A percentile compares a stretch with the other conserved stretches of the same genome.
Evolutionary conservation across 2,113 vertebrate genomes (phyloP).

Genomic region (Urocynchramus pylzowi): DNA sequence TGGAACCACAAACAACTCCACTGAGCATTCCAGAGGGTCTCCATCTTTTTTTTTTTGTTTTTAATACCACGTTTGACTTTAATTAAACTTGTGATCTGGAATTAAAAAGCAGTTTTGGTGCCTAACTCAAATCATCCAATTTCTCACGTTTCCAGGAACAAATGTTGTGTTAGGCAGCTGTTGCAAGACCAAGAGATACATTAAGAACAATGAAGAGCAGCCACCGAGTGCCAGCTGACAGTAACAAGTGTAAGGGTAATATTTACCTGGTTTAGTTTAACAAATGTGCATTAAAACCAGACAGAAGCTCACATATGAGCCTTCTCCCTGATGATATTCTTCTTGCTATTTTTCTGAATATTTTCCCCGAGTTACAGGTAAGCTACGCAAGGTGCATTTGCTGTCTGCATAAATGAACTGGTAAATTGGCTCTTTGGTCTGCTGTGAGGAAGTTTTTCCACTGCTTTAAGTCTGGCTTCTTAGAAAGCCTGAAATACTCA

Average conservation of each 20-base stretch:
- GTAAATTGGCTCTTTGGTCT: rapidly evolving
- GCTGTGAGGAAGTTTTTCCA: rapidly evolving
- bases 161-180: neutral
- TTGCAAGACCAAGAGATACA: neutral
- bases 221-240: neutral
- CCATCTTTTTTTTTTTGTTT: neutral
- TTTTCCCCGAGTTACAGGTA: neutral
- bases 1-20: neutral
- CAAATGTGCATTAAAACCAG: neutral
- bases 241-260: neutral
- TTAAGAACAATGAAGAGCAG: neutral
- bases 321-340: neutral
- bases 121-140: neutral
- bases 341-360: neutral
- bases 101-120: neutral
- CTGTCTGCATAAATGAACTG: neutral
- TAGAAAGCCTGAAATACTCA: neutral
- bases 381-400: rapidly evolving
- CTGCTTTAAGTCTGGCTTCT: neutral
- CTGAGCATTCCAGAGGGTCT: neutral
- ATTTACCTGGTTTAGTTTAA: neutral
- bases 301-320: neutral
- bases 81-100: conserved; percentile 6
- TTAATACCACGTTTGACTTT: neutral
- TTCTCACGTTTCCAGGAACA: neutral